phyloP scores from a whole-genome alignment of 2,113 vertebrate genomes.

The Dromaius novaehollandiae region DNA sequence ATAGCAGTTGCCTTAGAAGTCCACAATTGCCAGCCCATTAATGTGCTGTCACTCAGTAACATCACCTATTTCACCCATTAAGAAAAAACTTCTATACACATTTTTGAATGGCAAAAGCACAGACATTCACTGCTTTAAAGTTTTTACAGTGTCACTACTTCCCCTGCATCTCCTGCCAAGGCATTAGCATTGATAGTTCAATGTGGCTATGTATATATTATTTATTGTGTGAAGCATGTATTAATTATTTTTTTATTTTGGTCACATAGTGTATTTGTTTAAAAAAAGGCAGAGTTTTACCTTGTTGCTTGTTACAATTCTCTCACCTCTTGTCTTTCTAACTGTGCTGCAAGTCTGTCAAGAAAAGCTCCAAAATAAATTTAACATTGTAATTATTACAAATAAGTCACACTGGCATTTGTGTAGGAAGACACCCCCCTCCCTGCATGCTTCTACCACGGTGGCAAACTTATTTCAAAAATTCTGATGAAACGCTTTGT shows the following conservation, averaged over 20 bases:
- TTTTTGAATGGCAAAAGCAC: slow-evolving; percentile 65
- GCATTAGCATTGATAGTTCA: slow-evolving; percentile 49
- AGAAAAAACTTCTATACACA: slow-evolving; percentile 48
- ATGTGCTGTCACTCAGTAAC: slow-evolving; percentile 67
- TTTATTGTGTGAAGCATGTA: neutral
- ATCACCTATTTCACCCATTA: slow-evolving; percentile 69
- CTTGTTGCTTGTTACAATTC: slow-evolving; percentile 44
- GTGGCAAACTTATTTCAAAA: slow-evolving; percentile 82
- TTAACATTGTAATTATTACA: slow-evolving; percentile 65
- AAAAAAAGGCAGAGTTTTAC: slow-evolving; percentile 37
- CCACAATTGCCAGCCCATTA: slow-evolving; percentile 74
- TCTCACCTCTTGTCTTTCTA: slow-evolving; percentile 59
- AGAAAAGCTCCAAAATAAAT: slow-evolving; percentile 72
- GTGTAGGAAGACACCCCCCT: slow-evolving; percentile 44
- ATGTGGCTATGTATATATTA: slow-evolving; percentile 34
- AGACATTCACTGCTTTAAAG: slow-evolving; percentile 62
- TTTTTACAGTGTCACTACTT: slow-evolving; percentile 65
- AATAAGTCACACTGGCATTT: slow-evolving; percentile 63
- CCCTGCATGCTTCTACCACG: slow-evolving; percentile 65
- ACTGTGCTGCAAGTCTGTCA: slow-evolving; percentile 65
- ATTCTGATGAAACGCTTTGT: slow-evolving; percentile 84
- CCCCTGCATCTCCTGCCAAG: slow-evolving; percentile 67
- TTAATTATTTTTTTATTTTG: slow-evolving; percentile 4
- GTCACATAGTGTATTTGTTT: neutral
- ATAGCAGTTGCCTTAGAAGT: slow-evolving; percentile 71